Conservation (phyloP, 2,113 vertebrate species). For the Phalacrocorax brasilianus region DNA sequence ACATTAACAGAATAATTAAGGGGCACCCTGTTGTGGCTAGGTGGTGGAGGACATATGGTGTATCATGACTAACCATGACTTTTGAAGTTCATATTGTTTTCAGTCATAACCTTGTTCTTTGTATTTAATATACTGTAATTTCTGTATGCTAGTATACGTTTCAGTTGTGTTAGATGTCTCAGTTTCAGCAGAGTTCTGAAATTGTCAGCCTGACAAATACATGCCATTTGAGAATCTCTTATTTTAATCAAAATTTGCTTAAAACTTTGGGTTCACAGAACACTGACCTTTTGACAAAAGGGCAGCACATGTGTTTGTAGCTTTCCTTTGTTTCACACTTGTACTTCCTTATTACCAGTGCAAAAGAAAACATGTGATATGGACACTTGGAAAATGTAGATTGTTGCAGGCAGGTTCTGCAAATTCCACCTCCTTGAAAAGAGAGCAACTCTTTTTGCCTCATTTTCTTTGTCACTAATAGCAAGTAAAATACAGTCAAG, state of each 20-base stretch:
- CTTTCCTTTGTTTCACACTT: not conserved
- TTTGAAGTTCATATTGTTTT: constrained; percentile 33
- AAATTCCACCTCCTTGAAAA: not conserved
- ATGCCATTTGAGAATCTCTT: not conserved
- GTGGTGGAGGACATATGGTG: constrained; percentile 57
- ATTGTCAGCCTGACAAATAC: not conserved
- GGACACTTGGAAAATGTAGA: not conserved
- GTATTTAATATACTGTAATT: not conserved
- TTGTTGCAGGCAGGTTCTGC: not conserved
- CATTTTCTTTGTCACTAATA: not conserved
- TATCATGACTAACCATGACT: constrained; percentile 41
- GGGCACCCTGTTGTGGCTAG: constrained; percentile 63
- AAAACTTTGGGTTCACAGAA: not conserved
- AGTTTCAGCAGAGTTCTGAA: not conserved
- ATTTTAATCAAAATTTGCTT: not conserved
- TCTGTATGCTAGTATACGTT: not conserved
- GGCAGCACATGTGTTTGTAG: not conserved
- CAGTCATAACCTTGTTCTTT: not conserved
- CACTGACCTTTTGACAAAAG: not conserved
- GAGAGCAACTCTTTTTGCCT: not conserved
- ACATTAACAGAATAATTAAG: constrained; percentile 61
- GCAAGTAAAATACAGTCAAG: not conserved
- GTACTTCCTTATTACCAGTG: not conserved
- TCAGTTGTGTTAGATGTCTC: not conserved
- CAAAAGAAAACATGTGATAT: not conserved